Evolutionary conservation across 2,113 vertebrate species (phyloP).

Genomic region (Strigops habroptila): DNA sequence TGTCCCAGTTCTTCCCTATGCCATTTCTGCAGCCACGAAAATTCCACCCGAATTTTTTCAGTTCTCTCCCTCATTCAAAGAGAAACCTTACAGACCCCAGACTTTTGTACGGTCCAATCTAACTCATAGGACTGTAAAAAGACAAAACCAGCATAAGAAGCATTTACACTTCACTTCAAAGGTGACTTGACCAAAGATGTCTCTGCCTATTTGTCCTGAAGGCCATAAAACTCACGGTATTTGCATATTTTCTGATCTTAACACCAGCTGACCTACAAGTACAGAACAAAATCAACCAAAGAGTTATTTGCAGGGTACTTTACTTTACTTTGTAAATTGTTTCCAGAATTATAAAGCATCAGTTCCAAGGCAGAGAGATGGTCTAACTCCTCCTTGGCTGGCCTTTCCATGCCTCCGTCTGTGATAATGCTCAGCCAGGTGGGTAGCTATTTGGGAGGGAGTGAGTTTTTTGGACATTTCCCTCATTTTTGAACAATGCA

Average conservation of each 20-base stretch:
- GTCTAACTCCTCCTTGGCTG: background rate
- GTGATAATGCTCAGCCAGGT: background rate
- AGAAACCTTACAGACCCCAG: background rate
- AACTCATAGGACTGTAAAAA: background rate
- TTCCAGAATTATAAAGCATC: background rate
- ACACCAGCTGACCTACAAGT: background rate
- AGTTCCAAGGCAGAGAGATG: background rate
- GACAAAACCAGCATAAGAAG: background rate
- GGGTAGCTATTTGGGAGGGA: fast-evolving
- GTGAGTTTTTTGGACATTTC: background rate
- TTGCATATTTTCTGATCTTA: background rate
- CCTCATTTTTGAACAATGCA: background rate
- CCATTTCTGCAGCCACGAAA: background rate
- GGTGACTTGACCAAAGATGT: background rate
- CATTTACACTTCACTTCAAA: background rate
- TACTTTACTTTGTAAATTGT: background rate
- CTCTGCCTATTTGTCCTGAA: background rate
- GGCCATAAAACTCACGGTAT: background rate
- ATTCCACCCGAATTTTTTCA: background rate
- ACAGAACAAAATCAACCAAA: background rate
- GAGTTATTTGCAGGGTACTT: background rate
- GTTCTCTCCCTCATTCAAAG: background rate
- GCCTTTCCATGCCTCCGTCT: background rate
- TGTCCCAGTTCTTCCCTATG: background rate
- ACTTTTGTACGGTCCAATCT: background rate